Evolutionary conservation across 2,797 vertebrate genomes (phyloP).

Genomic region (Glyptemys insculpta): DNA sequence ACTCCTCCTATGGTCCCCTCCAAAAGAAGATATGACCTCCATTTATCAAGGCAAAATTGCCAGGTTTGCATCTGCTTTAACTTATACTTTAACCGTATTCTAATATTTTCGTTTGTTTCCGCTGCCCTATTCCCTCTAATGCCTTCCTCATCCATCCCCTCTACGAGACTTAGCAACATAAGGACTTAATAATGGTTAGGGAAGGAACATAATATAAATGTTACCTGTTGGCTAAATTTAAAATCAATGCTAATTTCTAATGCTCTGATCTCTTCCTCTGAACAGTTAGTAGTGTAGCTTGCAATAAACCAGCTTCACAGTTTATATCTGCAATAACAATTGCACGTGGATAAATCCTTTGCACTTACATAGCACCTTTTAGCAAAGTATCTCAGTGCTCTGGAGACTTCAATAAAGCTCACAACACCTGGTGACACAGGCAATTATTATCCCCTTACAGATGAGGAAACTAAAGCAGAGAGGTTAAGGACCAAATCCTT

Average conservation of each 20-base stretch:
- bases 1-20: not conserved
- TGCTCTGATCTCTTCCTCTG: not conserved
- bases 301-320: not conserved
- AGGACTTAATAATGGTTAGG: not conserved
- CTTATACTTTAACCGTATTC: not conserved
- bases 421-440: not conserved
- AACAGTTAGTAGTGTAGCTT: not conserved
- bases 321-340: not conserved
- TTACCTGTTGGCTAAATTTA: not conserved
- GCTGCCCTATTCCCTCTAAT: not conserved
- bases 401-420: not conserved
- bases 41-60: not conserved
- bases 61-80: not conserved
- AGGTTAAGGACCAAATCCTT: not conserved
- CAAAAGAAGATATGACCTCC: not conserved
- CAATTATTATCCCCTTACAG: not conserved
- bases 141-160: not conserved
- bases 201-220: not conserved
- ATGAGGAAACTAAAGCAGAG: not conserved
- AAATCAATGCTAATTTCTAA: not conserved
- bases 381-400: not conserved
- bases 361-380: not conserved
- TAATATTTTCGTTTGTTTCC: not conserved
- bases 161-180: not conserved
- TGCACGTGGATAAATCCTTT: conserved; percentile 2